A percentile compares a stretch with the other conserved stretches of the same genome.
Conservation (phyloP, 2,113 vertebrate genomes). For the Callionymus lyra region DNA sequence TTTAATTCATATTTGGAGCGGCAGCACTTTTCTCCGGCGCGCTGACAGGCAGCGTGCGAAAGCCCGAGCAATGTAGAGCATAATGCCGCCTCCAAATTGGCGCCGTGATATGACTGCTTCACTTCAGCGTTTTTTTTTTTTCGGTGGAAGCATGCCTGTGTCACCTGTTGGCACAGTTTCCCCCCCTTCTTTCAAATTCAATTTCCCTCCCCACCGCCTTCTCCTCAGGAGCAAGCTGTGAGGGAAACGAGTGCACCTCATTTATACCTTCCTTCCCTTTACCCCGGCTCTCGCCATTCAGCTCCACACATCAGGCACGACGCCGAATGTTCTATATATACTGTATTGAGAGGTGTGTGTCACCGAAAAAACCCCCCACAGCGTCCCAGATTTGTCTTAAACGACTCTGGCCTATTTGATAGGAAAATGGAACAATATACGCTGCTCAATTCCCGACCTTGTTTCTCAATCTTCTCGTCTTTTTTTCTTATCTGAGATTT, state of each 20-base stretch:
- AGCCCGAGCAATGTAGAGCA: constrained; percentile 48
- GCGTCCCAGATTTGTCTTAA: constrained; percentile 29
- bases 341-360: constrained; percentile 7
- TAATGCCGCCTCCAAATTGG: constrained; percentile 60
- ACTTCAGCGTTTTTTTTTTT: constrained; percentile 55
- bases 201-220: constrained; percentile 55
- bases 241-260: constrained; percentile 46
- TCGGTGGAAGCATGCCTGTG: constrained; percentile 48
- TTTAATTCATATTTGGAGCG: constrained; percentile 59
- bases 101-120: constrained; percentile 57
- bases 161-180: constrained; percentile 65
- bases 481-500: too few relatives aligned
- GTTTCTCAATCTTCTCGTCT: neutral
- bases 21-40: constrained; percentile 36
- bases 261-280: constrained; percentile 28
- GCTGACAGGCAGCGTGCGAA: constrained; percentile 47
- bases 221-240: constrained; percentile 50
- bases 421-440: constrained; percentile 11
- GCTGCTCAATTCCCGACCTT: constrained; percentile 11
- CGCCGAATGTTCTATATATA: neutral
- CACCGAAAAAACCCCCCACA: constrained; percentile 12
- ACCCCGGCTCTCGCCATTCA: constrained; percentile 1
- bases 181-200: constrained; percentile 59
- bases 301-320: constrained; percentile 1
- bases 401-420: constrained; percentile 19